Evolutionary conservation across 2,888 invertebrate genomes (phyloP), one percentile per base, ranked within the genome.

Genomic region (Pammene fasciana): DNA sequence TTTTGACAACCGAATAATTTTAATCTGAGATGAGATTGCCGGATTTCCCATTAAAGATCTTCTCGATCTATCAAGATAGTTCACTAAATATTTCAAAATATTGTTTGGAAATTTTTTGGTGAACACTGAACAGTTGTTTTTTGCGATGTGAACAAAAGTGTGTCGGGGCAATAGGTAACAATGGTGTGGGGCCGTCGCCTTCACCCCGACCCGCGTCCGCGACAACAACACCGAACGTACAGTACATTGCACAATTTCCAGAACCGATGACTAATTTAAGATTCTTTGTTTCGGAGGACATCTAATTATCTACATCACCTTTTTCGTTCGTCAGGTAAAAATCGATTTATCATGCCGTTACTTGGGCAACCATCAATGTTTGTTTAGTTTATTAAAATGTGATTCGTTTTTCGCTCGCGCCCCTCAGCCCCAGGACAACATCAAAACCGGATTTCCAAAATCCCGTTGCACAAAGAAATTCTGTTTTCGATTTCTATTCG

Each of bases 401-500:
- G 70, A 65, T 54, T 60, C 65, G 7, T 65, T 68, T 68, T 59
- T 64, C 66, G 43, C 82, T 81, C 79, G 79, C 73, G 75, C 77
- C 80, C 88, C 86, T 85, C 82, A 74, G 83, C 79, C 72, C 79
- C 78, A 79, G 80, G 82, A 82, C 84, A 85, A 90, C 85, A 85
- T 81, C 78, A 79, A 87, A 92, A 92, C 92, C 90, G 90, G 92
- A 91, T 91, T 90, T 89, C 87, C 89, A 87, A 92, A 92, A 91
- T 92, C 91, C 92, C 90, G 91, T 92, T 92, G 82, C 75, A 89
- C 87, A 86, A 90, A 89, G 87, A 90, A 87, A 86, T 86, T 87
- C 85, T 87, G 90, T 92, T 92, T 91, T 92, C 90, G 89, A 89
- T 92, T 92, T 92, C 90, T 90, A 90, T 90, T 88, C 82, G 86